phyloP scores from a whole-genome alignment of 2,888 invertebrate genomes.

The Andrena minutula region DNA sequence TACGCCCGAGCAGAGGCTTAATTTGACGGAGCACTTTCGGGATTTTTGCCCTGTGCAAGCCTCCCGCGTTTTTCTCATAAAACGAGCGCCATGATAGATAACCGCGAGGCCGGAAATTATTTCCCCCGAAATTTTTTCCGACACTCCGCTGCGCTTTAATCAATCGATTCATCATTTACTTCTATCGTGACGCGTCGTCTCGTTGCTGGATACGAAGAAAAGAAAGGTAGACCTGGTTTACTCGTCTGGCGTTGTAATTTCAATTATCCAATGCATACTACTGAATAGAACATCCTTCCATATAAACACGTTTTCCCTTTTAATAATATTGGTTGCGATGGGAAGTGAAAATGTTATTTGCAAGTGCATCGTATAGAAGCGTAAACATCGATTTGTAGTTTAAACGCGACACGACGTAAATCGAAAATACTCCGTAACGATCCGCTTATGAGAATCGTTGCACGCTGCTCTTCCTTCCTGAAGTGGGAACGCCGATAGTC shows the following conservation, averaged over 20 bases:
- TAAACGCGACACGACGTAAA: conserved; percentile 30
- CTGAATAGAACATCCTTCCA: neutral
- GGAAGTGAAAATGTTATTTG: neutral
- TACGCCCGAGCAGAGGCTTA: conserved; percentile 50
- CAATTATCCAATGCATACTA: neutral
- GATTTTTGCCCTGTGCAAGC: conserved; percentile 28
- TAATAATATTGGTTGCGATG: neutral
- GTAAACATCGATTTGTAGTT: conserved; percentile 25
- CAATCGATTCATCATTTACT: conserved; percentile 46
- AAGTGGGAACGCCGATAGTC: neutral
- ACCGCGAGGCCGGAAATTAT: conserved; percentile 12
- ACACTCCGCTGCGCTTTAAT: conserved; percentile 12
- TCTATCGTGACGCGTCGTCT: neutral
- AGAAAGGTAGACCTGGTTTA: neutral
- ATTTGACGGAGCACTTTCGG: conserved; percentile 51
- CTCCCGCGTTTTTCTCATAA: conserved; percentile 14
- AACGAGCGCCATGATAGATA: conserved; percentile 50
- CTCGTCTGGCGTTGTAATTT: neutral
- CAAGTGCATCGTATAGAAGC: neutral
- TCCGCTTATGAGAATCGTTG: conserved; percentile 31
- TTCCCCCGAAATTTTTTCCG: conserved; percentile 22
- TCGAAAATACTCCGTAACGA: conserved; percentile 22
- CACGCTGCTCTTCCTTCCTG: conserved; percentile 10
- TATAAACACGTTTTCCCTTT: neutral
- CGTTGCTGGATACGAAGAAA: neutral